A percentile compares a stretch with the other conserved stretches of the same genome.
Evolutionary conservation across 2,797 vertebrate species (phyloP).

Genomic region (Schizopygopsis malacanthus): DNA sequence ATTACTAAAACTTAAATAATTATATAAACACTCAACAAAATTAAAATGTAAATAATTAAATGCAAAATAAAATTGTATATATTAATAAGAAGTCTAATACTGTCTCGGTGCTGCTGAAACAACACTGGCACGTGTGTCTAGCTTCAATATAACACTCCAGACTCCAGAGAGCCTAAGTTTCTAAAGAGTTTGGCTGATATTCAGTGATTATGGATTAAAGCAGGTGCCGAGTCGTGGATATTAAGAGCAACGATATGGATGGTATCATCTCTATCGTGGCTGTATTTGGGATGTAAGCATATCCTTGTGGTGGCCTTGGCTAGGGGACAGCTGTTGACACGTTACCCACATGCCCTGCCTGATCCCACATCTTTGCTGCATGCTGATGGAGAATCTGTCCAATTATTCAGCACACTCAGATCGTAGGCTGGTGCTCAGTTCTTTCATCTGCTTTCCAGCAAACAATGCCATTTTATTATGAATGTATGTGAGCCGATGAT

Average conservation of each 20-base stretch:
- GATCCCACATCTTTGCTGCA: slow-evolving; percentile 18
- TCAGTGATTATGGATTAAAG: slow-evolving; percentile 2
- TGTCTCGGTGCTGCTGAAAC: background rate
- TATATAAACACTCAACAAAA: background rate
- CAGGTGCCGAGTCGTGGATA: background rate
- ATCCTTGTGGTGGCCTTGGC: slow-evolving; percentile 38
- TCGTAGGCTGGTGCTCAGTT: slow-evolving; percentile 7
- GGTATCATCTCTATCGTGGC: background rate
- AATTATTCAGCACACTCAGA: background rate
- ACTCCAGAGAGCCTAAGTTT: background rate
- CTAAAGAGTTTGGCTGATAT: background rate
- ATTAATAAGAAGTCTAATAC: background rate
- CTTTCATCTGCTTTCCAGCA: slow-evolving; percentile 3
- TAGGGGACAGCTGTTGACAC: slow-evolving; percentile 23
- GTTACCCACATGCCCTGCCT: slow-evolving; percentile 24
- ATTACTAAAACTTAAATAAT: background rate
- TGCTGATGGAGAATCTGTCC: slow-evolving; percentile 21
- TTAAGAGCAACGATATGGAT: background rate
- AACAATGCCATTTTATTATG: background rate
- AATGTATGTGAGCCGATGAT: background rate
- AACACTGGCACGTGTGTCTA: background rate
- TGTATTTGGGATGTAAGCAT: slow-evolving; percentile 30
- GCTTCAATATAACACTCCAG: background rate
- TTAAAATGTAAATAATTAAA: background rate
- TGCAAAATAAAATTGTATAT: too few relatives aligned